These are phyloP conservation scores for Gymnobelideus leadbeateri DNA, from an alignment of 2,113 vertebrate species.

Conservation along the genomic window DNA sequence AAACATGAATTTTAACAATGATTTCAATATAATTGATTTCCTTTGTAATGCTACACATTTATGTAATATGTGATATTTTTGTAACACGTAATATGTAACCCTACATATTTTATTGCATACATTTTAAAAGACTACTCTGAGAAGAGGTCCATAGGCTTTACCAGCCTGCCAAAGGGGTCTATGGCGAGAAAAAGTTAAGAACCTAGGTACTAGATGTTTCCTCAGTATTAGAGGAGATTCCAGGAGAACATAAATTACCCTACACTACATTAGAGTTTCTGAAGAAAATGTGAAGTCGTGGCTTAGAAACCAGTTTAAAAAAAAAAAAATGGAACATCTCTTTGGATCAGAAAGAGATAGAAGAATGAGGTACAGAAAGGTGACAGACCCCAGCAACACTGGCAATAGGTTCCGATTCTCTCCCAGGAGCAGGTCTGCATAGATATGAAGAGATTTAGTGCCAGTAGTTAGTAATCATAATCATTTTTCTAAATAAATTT, in stretches of 20 bases:
- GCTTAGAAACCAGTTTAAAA: neutral
- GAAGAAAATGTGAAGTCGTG: neutral
- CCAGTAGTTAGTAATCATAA: constrained; percentile 53
- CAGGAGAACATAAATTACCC: neutral
- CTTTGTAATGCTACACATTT: neutral
- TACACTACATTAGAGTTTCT: neutral
- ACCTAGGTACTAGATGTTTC: neutral
- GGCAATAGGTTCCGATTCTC: constrained; percentile 35
- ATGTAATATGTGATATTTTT: too few relatives aligned
- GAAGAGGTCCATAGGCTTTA: too few relatives aligned
- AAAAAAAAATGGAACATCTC: neutral
- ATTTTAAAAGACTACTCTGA: neutral
- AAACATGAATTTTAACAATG: neutral
- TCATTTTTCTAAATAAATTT: constrained; percentile 40
- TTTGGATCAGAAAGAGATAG: too few relatives aligned
- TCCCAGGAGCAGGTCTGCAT: constrained; percentile 27
- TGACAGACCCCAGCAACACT: constrained; percentile 39
- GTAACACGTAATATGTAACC: neutral
- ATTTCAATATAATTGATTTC: neutral
- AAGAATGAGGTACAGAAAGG: neutral
- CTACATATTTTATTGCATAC: too few relatives aligned
- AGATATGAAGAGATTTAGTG: constrained; percentile 15
- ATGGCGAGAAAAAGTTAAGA: too few relatives aligned
- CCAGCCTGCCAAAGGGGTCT: too few relatives aligned
- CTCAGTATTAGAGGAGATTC: neutral